These are phyloP conservation scores for Mustela lutreola DNA, from an alignment of 2,113 vertebrate genomes.

Conservation along the genomic window DNA sequence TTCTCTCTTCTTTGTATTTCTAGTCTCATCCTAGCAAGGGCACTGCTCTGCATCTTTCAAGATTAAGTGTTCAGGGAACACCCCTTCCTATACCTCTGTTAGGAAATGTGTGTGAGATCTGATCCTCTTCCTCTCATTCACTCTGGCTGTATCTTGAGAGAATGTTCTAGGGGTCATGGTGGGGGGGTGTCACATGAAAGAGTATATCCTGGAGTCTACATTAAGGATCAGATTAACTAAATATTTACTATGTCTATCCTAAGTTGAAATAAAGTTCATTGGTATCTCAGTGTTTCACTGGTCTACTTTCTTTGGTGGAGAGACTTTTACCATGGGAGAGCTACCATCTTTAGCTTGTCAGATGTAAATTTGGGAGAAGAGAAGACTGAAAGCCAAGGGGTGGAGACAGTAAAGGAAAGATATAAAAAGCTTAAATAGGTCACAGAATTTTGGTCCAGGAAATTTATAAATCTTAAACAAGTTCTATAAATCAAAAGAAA, in stretches of 20 bases:
- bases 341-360: background rate
- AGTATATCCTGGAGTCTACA: background rate
- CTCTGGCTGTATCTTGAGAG: background rate
- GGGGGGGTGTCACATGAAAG: background rate
- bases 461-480: slow-evolving; percentile 73
- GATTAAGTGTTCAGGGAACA: background rate
- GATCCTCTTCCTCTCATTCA: background rate
- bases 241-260: background rate
- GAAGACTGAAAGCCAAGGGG: background rate
- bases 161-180: background rate
- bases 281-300: background rate
- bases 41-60: background rate
- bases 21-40: background rate
- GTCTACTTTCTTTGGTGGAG: background rate
- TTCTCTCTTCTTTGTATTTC: background rate
- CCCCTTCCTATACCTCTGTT: background rate
- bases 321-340: background rate
- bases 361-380: background rate
- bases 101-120: background rate
- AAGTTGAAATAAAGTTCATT: background rate
- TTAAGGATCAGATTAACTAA: background rate
- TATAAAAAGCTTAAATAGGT: slow-evolving; percentile 52
- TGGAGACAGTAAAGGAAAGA: background rate
- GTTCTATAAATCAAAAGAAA: slow-evolving; percentile 75
- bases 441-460: slow-evolving; percentile 59